Conservation (phyloP, 2,888 invertebrate species). For the Drosophila nigritarsus region DNA sequence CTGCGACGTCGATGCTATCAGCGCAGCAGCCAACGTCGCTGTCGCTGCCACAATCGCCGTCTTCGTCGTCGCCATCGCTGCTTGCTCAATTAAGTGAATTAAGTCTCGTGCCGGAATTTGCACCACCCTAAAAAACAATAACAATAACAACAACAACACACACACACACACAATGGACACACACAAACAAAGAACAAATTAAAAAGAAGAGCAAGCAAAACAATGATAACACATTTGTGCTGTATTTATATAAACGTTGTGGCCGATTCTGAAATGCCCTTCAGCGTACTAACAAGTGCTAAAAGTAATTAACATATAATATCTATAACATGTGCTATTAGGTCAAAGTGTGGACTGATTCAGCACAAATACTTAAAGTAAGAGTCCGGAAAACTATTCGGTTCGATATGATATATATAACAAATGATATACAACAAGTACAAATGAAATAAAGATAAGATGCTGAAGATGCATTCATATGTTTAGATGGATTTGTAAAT, state of each 20-base stretch:
- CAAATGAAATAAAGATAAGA: not conserved
- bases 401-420: too few relatives aligned
- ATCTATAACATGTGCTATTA: not conserved
- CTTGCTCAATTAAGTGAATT: conserved; percentile 81
- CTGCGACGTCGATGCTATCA: conserved; percentile 33
- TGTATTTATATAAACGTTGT: conserved; percentile 3
- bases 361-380: not conserved
- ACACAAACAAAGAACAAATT: conserved; percentile 62
- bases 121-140: conserved; percentile 69
- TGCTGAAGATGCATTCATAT: not conserved
- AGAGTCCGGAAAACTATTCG: not conserved
- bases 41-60: conserved; percentile 17
- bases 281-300: not conserved
- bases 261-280: conserved; percentile 33
- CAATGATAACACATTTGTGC: conserved; percentile 46
- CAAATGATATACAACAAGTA: not conserved
- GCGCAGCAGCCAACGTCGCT: conserved; percentile 21
- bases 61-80: conserved; percentile 47
- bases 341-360: not conserved
- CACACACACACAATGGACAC: conserved; percentile 5
- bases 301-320: not conserved
- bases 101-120: conserved; percentile 82
- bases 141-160: conserved; percentile 44
- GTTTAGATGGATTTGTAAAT: not conserved
- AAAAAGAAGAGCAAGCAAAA: conserved; percentile 50